phyloP scores from a whole-genome alignment of 1,140 invertebrate species.

The Cryptotermes secundus region DNA sequence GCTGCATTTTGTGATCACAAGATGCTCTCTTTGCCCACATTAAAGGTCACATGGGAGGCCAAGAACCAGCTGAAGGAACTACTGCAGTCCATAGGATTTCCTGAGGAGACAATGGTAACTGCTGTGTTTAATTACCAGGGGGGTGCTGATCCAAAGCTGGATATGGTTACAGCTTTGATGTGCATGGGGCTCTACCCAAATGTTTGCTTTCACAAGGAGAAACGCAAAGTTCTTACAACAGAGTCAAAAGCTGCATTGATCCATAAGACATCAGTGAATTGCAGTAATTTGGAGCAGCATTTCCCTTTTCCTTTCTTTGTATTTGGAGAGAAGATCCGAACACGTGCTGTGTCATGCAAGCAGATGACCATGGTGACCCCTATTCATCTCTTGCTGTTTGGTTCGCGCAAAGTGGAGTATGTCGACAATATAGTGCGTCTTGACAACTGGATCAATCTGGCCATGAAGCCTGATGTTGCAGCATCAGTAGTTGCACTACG shows the following conservation, averaged over 20 bases:
- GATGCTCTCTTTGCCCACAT: constrained; percentile 81
- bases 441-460: constrained; percentile 90
- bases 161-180: constrained; percentile 82
- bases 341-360: constrained; percentile 94
- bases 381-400: constrained; percentile 90
- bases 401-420: constrained; percentile 78
- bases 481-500: constrained; percentile 81
- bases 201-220: constrained; percentile 93
- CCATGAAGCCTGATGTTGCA: constrained; percentile 76
- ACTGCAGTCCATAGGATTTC: constrained; percentile 78
- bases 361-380: constrained; percentile 97
- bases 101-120: constrained; percentile 79
- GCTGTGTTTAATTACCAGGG: constrained; percentile 73
- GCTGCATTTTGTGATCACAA: constrained; percentile 87
- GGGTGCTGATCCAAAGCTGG: constrained; percentile 76
- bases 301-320: constrained; percentile 96
- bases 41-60: constrained; percentile 88
- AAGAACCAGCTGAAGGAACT: constrained; percentile 90
- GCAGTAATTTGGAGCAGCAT: constrained; percentile 76
- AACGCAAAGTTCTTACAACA: constrained; percentile 92
- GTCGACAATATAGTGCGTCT: constrained; percentile 71
- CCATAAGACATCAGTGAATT: constrained; percentile 97
- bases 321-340: constrained; percentile 97
- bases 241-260: constrained; percentile 93
- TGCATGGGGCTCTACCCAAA: constrained; percentile 94